These are phyloP conservation scores for Apodemus agrarius DNA, from an alignment of 2,797 vertebrate species.

Conservation along the genomic window DNA sequence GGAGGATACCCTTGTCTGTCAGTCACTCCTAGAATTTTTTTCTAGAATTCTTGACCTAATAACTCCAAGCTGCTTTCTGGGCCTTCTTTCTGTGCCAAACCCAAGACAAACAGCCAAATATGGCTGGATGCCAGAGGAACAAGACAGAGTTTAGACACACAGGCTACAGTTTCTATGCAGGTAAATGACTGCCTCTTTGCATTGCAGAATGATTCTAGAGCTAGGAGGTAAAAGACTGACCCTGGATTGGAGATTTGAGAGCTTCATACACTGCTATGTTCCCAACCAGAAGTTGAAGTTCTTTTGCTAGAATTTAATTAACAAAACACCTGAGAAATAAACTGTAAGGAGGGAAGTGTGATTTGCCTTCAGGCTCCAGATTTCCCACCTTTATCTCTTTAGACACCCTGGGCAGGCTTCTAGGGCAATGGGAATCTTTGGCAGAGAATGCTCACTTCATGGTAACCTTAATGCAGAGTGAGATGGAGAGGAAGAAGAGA, in stretches of 20 bases:
- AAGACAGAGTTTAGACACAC: slow-evolving; percentile 3
- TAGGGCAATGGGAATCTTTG: not conserved
- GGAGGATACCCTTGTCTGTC: not conserved
- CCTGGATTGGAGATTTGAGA: not conserved
- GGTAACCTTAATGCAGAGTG: not conserved
- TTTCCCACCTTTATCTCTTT: not conserved
- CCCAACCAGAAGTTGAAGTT: slow-evolving; percentile 11
- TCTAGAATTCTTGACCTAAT: slow-evolving; percentile 38
- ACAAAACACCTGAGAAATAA: not conserved
- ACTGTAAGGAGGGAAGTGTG: not conserved
- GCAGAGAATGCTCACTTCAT: not conserved
- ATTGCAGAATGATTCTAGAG: not conserved
- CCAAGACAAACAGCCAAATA: not conserved
- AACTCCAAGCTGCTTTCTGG: not conserved
- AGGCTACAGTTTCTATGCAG: not conserved
- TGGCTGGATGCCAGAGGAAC: not conserved
- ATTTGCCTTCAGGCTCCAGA: not conserved
- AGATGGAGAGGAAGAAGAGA: not conserved
- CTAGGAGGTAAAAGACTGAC: not conserved
- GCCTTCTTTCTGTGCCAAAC: not conserved
- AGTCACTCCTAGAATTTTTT: not conserved
- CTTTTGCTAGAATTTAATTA: not conserved
- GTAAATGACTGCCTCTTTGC: not conserved
- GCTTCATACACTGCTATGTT: not conserved
- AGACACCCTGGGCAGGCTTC: not conserved